Evolutionary conservation across 2,113 vertebrate species (phyloP).

Genomic region (Clinocottus analis): DNA sequence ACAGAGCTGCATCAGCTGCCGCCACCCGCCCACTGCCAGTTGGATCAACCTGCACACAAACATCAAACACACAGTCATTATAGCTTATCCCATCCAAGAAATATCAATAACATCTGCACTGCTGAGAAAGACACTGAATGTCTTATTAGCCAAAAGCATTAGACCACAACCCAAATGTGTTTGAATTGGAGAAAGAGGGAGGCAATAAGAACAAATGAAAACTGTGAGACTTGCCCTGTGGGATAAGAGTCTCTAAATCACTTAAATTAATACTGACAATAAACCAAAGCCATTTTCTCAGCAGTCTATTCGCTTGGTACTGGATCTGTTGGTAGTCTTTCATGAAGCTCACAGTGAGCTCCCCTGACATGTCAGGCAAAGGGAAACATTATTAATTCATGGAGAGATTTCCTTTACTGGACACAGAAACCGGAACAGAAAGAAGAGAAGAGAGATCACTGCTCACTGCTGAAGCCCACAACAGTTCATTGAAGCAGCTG

Average conservation of each 20-base stretch:
- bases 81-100: not conserved
- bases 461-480: constrained; percentile 12
- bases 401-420: constrained; percentile 59
- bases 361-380: constrained; percentile 49
- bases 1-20: constrained; percentile 94
- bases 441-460: constrained; percentile 38
- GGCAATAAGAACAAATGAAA: constrained; percentile 13
- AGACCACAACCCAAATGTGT: not conserved
- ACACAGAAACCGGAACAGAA: constrained; percentile 45
- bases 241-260: not conserved
- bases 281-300: constrained; percentile 42
- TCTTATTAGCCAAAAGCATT: not conserved
- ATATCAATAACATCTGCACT: not conserved
- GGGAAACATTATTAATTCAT: constrained; percentile 82
- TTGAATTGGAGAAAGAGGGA: not conserved
- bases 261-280: constrained; percentile 56
- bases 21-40: constrained; percentile 89
- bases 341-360: constrained; percentile 50
- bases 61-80: not conserved
- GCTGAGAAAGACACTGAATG: not conserved
- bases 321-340: constrained; percentile 43
- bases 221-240: not conserved
- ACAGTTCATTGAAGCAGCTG: constrained; percentile 3
- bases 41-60: constrained; percentile 89
- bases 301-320: constrained; percentile 44